A percentile compares a stretch with the other conserved stretches of the same genome.
Conservation (phyloP, 2,888 invertebrate genomes). For the Eupithecia subumbrata region DNA sequence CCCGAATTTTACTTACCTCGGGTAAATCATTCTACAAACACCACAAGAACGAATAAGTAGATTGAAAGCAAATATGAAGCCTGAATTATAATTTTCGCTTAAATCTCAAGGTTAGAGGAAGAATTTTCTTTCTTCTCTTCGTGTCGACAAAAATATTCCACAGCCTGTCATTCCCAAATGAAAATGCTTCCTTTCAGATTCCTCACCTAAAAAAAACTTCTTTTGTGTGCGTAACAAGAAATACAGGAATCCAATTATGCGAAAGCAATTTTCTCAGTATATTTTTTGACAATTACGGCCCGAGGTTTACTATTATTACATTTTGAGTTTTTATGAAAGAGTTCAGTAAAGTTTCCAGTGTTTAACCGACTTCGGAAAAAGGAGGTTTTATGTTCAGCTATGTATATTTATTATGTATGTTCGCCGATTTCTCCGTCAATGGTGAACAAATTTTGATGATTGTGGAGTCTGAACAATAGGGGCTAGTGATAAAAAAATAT, state of each 20-base stretch:
- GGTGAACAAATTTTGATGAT: too few relatives aligned
- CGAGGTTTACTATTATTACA: constrained; percentile 37
- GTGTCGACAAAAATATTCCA: constrained; percentile 2
- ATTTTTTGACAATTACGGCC: constrained; percentile 36
- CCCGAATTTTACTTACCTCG: too few relatives aligned
- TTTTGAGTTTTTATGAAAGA: neutral
- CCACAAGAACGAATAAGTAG: neutral
- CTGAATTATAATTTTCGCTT: neutral
- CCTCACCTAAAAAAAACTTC: constrained; percentile 28
- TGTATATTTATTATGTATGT: too few relatives aligned
- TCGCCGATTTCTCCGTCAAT: too few relatives aligned
- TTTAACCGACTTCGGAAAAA: neutral
- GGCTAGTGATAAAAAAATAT: too few relatives aligned
- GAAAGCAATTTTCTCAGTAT: constrained; percentile 31
- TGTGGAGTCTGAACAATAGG: too few relatives aligned
- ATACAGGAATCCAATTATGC: constrained; percentile 39
- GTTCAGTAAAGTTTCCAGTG: neutral
- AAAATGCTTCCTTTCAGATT: constrained; percentile 33
- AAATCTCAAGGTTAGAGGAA: neutral
- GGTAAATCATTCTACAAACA: neutral
- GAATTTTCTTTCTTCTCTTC: neutral
- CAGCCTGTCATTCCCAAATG: constrained; percentile 5
- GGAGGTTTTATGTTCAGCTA: too few relatives aligned
- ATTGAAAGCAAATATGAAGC: constrained; percentile 4
- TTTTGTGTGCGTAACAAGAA: constrained; percentile 18